A percentile compares a stretch with the other conserved stretches of the same genome.
Evolutionary conservation across 2,113 vertebrate genomes (phyloP).

Genomic region (Scartelaos histophorus): DNA sequence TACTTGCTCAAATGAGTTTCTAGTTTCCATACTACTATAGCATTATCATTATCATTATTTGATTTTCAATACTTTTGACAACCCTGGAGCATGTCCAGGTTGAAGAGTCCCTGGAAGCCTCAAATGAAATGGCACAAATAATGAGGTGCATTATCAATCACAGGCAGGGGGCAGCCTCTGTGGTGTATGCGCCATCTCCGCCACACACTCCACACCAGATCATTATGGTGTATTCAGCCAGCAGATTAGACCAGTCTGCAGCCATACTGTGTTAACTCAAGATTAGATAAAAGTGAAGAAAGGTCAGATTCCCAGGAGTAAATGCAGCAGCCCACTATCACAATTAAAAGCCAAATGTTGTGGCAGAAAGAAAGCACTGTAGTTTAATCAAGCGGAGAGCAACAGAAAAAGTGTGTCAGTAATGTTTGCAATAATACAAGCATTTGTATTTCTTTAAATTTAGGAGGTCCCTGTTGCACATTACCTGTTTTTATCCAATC

Average conservation of each 20-base stretch:
- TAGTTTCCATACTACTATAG: too few relatives aligned
- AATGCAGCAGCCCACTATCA: background rate
- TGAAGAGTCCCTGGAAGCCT: conserved; percentile 60
- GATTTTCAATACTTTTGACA: too few relatives aligned
- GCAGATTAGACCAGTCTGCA: conserved; percentile 31
- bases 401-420: background rate
- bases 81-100: conserved; percentile 37
- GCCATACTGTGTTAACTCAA: conserved; percentile 11
- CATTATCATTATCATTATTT: too few relatives aligned
- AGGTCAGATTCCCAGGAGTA: conserved; percentile 22
- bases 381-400: background rate
- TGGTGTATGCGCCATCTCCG: conserved; percentile 18
- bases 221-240: conserved; percentile 37
- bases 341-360: background rate
- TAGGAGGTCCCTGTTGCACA: background rate
- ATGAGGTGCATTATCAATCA: conserved; percentile 73
- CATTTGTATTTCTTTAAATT: too few relatives aligned
- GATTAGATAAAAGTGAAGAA: conserved; percentile 25
- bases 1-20: too few relatives aligned
- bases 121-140: conserved; percentile 71
- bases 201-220: conserved; percentile 32
- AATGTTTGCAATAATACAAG: too few relatives aligned
- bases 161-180: conserved; percentile 53
- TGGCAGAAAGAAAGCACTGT: background rate
- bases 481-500: background rate